A percentile compares a stretch with the other conserved stretches of the same genome.
These are phyloP conservation scores for Rhinoraja longicauda DNA, from an alignment of 2,797 vertebrate genomes.

Conservation along the genomic window DNA sequence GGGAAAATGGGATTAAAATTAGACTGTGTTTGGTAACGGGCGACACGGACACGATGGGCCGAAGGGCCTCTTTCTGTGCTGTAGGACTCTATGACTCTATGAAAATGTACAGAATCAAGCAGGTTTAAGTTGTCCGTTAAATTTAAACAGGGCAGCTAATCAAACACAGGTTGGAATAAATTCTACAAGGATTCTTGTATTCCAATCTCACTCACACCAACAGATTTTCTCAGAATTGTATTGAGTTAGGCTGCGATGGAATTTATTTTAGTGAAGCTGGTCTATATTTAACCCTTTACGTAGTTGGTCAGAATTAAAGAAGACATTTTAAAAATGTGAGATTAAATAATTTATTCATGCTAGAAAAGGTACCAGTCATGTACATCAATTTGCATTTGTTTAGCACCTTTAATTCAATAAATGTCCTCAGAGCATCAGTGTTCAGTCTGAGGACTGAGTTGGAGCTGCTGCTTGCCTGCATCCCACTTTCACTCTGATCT, in stretches of 20 bases:
- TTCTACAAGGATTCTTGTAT: background rate
- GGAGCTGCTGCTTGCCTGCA: too few species aligned
- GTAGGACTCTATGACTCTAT: too few species aligned
- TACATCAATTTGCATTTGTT: too few species aligned
- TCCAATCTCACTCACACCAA: background rate
- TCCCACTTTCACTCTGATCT: too few species aligned
- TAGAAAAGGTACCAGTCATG: background rate
- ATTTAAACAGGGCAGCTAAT: background rate
- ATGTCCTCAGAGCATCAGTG: too few species aligned
- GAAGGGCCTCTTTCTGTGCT: too few species aligned
- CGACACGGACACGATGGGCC: too few species aligned
- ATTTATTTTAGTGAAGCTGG: background rate
- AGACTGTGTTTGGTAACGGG: too few species aligned
- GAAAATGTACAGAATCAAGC: background rate
- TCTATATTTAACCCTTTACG: background rate
- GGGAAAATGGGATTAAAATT: too few species aligned
- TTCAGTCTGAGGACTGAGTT: too few species aligned
- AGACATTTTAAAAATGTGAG: background rate
- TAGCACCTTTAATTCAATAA: too few species aligned
- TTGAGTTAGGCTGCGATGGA: background rate
- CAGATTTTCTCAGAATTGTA: background rate
- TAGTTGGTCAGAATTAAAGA: background rate
- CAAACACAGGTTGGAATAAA: background rate
- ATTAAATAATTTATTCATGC: background rate
- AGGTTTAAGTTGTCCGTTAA: background rate